Evolutionary conservation across 2,797 vertebrate species (phyloP), one percentile per base, ranked within the genome.

Genomic region (Erithacus rubecula): DNA sequence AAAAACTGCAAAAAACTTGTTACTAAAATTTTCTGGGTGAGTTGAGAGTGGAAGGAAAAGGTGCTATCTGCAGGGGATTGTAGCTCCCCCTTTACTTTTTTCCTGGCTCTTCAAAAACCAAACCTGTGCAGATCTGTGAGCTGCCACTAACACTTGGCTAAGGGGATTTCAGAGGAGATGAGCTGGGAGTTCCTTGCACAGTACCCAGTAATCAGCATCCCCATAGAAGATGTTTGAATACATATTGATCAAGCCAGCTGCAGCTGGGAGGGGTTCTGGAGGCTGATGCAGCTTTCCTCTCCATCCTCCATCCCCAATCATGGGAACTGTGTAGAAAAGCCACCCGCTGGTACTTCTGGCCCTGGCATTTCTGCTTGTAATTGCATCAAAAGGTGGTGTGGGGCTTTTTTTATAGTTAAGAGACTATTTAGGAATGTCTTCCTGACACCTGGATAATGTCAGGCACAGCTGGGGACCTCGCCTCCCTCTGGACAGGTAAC

Each of bases 161-260:
- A 72, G 53, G 64, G 53, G 12, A 32, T 95, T 94, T 87, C 69
- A 77, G 78, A 89, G 27, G 46, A 87, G 78, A 90, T 79, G 58
- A 89, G 46, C 7, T 77, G 68, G 51, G 71, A 94, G 65, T 59
- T 88, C 63, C 86, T 87, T 92, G 78, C 53, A 52, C 46, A 85
- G 51, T 62, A 90, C 80, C 64, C n/a, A 12, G 59, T 89, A 80
- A 84, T 92, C 87, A 95, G 17, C 75, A 47, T 52, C 76, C 64
- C 47, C 68, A 79, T 43, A 94, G 87, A 94, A 91, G 47, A 62
- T 59, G 62, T 32, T 84, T 89, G 92, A 96, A 95, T 96, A 68
- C 64, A 14, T 75, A 32, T 44, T 91, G 91, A 95, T 95, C 64
- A 37, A 87, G 46, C 32, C 93, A 93, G 89, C 87, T 94, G 95